A percentile compares a stretch with the other conserved stretches of the same genome.
These are phyloP conservation scores for Cheumatopsyche charites DNA, from an alignment of 1,140 invertebrate species.

Conservation along the genomic window DNA sequence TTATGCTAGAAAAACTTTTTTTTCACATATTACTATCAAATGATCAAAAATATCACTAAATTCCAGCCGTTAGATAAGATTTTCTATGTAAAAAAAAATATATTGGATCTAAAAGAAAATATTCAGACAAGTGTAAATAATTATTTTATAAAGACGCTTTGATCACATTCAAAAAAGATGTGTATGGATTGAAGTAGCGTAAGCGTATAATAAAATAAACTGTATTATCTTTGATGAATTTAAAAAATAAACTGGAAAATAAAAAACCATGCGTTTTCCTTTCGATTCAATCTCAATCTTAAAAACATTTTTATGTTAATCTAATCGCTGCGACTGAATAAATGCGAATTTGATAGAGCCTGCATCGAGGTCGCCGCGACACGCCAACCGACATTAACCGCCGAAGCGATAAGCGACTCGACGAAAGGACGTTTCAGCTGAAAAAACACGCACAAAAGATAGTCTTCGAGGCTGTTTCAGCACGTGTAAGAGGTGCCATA, in stretches of 20 bases:
- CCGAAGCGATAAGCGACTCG: too few relatives aligned
- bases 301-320: too few relatives aligned
- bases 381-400: neutral
- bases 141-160: constrained; percentile 38
- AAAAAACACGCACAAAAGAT: too few relatives aligned
- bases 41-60: neutral
- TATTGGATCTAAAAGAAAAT: neutral
- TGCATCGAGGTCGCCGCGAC: neutral
- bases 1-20: neutral
- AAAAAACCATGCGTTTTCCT: too few relatives aligned
- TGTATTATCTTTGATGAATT: constrained; percentile 30
- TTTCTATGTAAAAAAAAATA: constrained; percentile 24
- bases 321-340: too few relatives aligned
- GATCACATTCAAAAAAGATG: constrained; percentile 22
- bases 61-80: constrained; percentile 16
- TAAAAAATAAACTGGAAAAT: constrained; percentile 22
- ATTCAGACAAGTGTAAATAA: constrained; percentile 29
- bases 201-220: too few relatives aligned
- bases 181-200: constrained; percentile 27
- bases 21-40: neutral
- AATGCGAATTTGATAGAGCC: too few relatives aligned
- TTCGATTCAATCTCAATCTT: too few relatives aligned
- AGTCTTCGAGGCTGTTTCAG: too few relatives aligned
- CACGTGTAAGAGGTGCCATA: neutral
- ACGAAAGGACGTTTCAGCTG: neutral